phyloP scores from a whole-genome alignment of 2,888 invertebrate genomes.

The Hylaea fasciaria region DNA sequence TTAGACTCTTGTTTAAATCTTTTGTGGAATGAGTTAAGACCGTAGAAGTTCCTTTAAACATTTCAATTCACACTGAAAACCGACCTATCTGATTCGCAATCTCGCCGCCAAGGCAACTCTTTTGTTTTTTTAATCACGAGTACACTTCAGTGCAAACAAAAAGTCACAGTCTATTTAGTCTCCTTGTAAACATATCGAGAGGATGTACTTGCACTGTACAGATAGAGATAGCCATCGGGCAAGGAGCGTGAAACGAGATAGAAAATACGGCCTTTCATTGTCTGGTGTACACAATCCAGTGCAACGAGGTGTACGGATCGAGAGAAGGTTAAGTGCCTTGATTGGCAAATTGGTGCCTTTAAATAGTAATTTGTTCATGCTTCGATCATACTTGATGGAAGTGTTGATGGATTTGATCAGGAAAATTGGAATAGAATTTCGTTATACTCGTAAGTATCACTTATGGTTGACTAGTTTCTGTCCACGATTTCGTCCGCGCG shows the following conservation, averaged over 20 bases:
- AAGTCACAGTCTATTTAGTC: conserved; percentile 57
- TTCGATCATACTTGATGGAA: too few relatives aligned
- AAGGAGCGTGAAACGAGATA: conserved; percentile 41
- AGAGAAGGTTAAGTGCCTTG: conserved; percentile 36
- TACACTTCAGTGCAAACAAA: conserved; percentile 40
- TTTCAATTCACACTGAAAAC: neutral
- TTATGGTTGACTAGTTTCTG: too few relatives aligned
- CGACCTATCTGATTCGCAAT: conserved; percentile 6
- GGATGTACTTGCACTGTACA: conserved; percentile 41
- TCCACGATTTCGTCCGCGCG: too few relatives aligned
- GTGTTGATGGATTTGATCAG: neutral
- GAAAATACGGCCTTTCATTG: conserved; percentile 45
- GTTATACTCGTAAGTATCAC: too few relatives aligned
- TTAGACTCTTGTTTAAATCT: too few relatives aligned
- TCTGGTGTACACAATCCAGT: conserved; percentile 27
- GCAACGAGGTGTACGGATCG: conserved; percentile 35
- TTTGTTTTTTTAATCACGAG: conserved; percentile 36
- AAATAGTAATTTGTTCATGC: neutral
- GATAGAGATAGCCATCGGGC: conserved; percentile 33
- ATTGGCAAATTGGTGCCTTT: conserved; percentile 37
- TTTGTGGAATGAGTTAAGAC: too few relatives aligned
- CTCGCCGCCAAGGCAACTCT: conserved; percentile 25
- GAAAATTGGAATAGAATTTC: neutral
- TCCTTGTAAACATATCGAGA: conserved; percentile 50
- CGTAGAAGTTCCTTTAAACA: too few relatives aligned